Base-by-base conservation (phyloP, 2,888 invertebrate genomes). In the Eupithecia inturbata region DNA sequence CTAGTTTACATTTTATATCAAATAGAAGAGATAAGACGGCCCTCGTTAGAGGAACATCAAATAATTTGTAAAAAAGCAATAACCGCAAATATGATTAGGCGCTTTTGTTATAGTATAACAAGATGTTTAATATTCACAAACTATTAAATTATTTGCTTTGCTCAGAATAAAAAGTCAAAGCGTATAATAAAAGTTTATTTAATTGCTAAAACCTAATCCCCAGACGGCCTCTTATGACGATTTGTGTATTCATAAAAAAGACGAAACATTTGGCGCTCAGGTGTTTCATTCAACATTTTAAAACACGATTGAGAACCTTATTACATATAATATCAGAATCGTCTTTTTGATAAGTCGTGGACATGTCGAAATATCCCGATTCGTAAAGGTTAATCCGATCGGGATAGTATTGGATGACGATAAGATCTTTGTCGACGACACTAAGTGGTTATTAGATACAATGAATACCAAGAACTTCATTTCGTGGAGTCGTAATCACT, bases 21-120 rank as follows among this genome's bases (percentile, higher is more conserved):
- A 86, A 83, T 83, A 81, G 82, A 81, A 86, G 80, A 83, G 82
- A 87, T 87, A 85, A 87, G 90, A 89, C 87, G 86, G 84, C 79
- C 80, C 84, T 88, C 85, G 88, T 91, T 89, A 89, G 84, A 81
- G 75, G 81, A 83, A 83, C 82, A 83, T 84, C 64, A 70, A 72
- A 72, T 67, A 68, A 67, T 67, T 31, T 62, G 33, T 72, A 63
- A 68, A 63, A 68, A 70, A 63, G 49, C 39, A 67, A 69, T 62
- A 53, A 71, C 68, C 45, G 39, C 63, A 64, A 66, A 66, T 66
- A 67, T 67, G 26, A 72, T 73, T 62, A 67, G 22, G 19, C 19
- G 14, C 63, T 62, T 67, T 68, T 53, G 41, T 60, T 72, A 60
- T 60, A 45, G n/a, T 45, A 45, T 45, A 68, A 62, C 62, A 62